phyloP scores from a whole-genome alignment of 2,888 invertebrate species.

The Parochlus steinenii region DNA sequence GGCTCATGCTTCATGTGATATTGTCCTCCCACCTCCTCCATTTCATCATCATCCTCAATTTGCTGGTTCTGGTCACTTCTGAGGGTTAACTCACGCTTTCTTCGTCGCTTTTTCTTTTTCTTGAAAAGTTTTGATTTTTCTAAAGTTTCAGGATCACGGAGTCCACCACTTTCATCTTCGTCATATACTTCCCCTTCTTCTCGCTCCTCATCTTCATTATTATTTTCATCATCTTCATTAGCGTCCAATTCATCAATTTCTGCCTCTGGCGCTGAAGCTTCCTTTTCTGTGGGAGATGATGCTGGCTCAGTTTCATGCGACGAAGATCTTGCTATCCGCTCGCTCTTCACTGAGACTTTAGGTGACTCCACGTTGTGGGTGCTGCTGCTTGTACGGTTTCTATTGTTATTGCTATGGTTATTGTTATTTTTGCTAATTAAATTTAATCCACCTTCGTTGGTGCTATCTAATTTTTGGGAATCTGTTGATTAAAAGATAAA shows the following conservation, averaged over 20 bases:
- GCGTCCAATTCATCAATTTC: slow-evolving; percentile 2
- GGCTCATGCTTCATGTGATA: slow-evolving; percentile 21
- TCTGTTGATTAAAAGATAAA: too few species aligned
- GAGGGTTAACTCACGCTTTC: slow-evolving; percentile 11
- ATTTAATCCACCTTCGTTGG: slow-evolving; percentile 12
- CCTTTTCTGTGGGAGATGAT: slow-evolving; percentile 35
- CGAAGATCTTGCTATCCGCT: slow-evolving; percentile 10
- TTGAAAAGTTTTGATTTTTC: slow-evolving; percentile 15
- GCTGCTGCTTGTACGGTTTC: slow-evolving; percentile 12
- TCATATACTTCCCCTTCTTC: slow-evolving; percentile 25
- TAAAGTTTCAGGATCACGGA: slow-evolving; percentile 11
- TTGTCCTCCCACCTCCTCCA: slow-evolving; percentile 22
- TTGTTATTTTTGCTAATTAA: slow-evolving; percentile 13
- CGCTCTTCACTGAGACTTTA: slow-evolving; percentile 11
- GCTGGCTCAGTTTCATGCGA: slow-evolving; percentile 18
- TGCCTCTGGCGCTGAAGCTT: slow-evolving; percentile 20
- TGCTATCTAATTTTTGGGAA: slow-evolving; percentile 13
- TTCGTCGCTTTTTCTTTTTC: slow-evolving; percentile 12
- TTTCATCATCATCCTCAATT: slow-evolving; percentile 14
- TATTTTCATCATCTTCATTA: slow-evolving; percentile 12
- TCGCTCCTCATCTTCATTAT: slow-evolving; percentile 34
- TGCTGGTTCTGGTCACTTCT: slow-evolving; percentile 12
- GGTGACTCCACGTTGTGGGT: slow-evolving; percentile 36
- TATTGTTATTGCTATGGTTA: slow-evolving; percentile 12
- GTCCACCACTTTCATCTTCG: slow-evolving; percentile 13